Evolutionary conservation across 2,797 vertebrate genomes (phyloP), one percentile per base, ranked within the genome.

Genomic region (Geotria australis): DNA sequence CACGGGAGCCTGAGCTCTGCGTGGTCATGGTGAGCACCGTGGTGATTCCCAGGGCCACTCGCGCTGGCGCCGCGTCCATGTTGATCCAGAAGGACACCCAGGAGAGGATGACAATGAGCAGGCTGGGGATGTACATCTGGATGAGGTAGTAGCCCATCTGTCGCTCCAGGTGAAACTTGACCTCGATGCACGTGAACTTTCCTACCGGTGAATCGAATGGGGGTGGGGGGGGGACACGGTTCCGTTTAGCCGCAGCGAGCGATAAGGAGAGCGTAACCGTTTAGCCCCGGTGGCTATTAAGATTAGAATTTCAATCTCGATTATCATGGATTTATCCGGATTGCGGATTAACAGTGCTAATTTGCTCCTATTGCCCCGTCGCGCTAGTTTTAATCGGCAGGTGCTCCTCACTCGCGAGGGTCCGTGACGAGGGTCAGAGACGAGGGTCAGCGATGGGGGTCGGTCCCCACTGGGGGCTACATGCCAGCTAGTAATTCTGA

Each of bases 81-180:
- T 86, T 85, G 69, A 86, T 86, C 83, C 84, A 89, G 69, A 88
- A 88, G 61, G 84, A 89, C 15, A 86, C 75, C 85, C 84, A 91
- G 47, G 84, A 89, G 38, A 91, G 76, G 70, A 89, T 91, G 70
- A 88, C 82, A 0, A 88, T 91, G 66, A 91, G 80, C 38, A 91
- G 74, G 60, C 83, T 88, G 53, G 83, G 85, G 63, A 91, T 88
- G 73, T 91, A 91, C 84, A 88, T 91, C 76, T 91, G 85, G 71
- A 91, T 91, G 68, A 91, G 68, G 67, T 91, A 91, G 70, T 91
- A 91, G 64, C 85, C 85, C 84, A 93, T 91, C 66, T 93, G 85
- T 63, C 83, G 69, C 64, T 91, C 83, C 68, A 93, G 69, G 68
- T 91, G 84, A 73, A 93, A 91, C 69, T 85, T 91, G 60, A 86